Evolutionary conservation across 2,113 vertebrate genomes (phyloP).

Genomic region (Dasyprocta punctata): DNA sequence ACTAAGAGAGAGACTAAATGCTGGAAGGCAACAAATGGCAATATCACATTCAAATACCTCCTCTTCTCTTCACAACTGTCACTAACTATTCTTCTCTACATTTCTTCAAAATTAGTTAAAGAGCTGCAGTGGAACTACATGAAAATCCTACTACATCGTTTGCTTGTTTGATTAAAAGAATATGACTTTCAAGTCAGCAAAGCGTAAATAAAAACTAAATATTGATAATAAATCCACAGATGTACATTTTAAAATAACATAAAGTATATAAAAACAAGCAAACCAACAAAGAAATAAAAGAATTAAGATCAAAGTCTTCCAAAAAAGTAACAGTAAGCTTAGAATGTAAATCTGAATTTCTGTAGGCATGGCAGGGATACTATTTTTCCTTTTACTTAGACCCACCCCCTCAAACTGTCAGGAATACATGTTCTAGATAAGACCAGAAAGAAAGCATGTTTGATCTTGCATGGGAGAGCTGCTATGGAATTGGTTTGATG

Average conservation of each 20-base stretch:
- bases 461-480: neutral
- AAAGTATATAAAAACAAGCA: neutral
- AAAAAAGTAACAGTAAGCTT: neutral
- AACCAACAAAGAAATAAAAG: neutral
- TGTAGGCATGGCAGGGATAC: neutral
- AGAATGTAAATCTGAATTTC: slow-evolving; percentile 12
- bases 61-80: neutral
- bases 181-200: neutral
- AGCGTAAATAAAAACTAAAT: neutral
- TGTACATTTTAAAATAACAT: neutral
- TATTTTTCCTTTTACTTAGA: neutral
- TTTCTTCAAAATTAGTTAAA: neutral
- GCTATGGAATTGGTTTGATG: neutral
- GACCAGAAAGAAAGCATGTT: neutral
- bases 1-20: neutral
- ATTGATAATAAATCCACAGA: neutral
- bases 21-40: neutral
- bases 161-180: neutral
- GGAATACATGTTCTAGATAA: neutral
- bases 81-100: neutral
- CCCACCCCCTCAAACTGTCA: neutral
- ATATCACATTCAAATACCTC: neutral
- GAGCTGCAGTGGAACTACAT: neutral
- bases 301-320: neutral
- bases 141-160: neutral